Percentiles rank a stretch among this genome's conserved stretches.
These are phyloP conservation scores for Synchiropus splendidus DNA, from an alignment of 2,113 vertebrate species.

Conservation along the genomic window DNA sequence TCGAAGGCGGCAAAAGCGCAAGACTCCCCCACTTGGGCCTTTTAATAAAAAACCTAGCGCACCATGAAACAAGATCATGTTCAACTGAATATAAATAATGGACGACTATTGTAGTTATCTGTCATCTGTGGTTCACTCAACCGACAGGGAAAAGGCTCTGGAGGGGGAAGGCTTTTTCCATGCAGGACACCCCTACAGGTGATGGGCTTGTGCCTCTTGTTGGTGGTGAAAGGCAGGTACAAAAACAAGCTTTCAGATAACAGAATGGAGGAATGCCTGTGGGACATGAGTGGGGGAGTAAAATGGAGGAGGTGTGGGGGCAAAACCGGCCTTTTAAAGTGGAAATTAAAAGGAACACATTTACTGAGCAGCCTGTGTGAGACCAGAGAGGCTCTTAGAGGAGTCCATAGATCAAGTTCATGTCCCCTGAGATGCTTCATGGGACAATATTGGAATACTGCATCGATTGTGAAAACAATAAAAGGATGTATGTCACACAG, in stretches of 20 bases:
- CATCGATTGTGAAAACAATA: no score
- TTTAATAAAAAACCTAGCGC: constrained; percentile 17
- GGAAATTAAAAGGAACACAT: constrained; percentile 47
- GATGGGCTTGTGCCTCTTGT: constrained; percentile 15
- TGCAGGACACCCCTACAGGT: constrained; percentile 17
- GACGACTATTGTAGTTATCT: constrained; percentile 8
- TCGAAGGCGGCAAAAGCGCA: neutral
- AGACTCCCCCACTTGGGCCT: constrained; percentile 8
- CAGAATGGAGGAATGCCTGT: constrained; percentile 27
- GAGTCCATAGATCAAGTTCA: no score
- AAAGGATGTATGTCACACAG: no score
- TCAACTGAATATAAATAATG: constrained; percentile 23
- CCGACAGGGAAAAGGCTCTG: constrained; percentile 13
- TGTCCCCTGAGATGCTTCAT: no score
- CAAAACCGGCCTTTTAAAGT: constrained; percentile 57
- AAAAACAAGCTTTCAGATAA: constrained; percentile 56
- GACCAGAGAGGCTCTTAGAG: no score
- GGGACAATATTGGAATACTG: no score
- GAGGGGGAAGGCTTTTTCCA: constrained; percentile 10
- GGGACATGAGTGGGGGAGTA: constrained; percentile 13
- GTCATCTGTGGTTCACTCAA: constrained; percentile 11
- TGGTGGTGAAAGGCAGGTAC: constrained; percentile 49
- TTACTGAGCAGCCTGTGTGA: constrained; percentile 7
- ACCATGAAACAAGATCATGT: constrained; percentile 33
- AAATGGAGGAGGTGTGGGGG: neutral